phyloP scores from a whole-genome alignment of 2,113 vertebrate genomes.

The Myodes glareolus region DNA sequence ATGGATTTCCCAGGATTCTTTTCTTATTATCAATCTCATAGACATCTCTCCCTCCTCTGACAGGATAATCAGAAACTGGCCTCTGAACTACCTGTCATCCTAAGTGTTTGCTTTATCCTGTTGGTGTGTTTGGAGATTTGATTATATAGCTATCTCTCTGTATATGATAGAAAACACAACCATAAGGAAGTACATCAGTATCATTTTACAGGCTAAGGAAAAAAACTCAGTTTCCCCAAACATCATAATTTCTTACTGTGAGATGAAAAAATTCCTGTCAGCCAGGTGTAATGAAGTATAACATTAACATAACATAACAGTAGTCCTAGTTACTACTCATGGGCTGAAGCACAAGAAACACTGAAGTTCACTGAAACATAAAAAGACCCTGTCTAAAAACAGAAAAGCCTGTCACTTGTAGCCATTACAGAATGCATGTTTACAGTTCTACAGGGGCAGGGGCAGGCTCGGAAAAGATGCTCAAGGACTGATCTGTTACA shows the following conservation, averaged over 20 bases:
- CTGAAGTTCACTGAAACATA: background rate
- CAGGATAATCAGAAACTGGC: background rate
- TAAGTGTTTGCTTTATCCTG: conserved; percentile 12
- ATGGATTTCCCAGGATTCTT: conserved; percentile 17
- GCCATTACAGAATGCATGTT: background rate
- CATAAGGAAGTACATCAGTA: background rate
- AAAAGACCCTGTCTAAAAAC: background rate
- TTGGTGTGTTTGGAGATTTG: background rate
- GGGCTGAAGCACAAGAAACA: background rate
- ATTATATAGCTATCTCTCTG: background rate
- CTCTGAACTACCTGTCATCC: background rate
- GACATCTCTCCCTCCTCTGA: conserved; percentile 13
- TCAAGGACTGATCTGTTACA: conserved; percentile 17
- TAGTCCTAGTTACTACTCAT: background rate
- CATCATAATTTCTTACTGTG: conserved; percentile 31
- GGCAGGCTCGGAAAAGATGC: background rate
- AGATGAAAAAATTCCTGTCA: conserved; percentile 40
- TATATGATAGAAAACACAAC: conserved; percentile 22
- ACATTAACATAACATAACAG: too few relatives aligned
- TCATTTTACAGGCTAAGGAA: background rate
- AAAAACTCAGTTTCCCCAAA: background rate
- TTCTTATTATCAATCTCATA: conserved; percentile 13
- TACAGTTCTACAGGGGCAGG: conserved; percentile 11
- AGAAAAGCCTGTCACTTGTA: background rate
- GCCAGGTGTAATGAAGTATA: background rate